These are phyloP conservation scores for Scaptomyza hsui DNA, from an alignment of 1,140 invertebrate genomes.

Conservation along the genomic window DNA sequence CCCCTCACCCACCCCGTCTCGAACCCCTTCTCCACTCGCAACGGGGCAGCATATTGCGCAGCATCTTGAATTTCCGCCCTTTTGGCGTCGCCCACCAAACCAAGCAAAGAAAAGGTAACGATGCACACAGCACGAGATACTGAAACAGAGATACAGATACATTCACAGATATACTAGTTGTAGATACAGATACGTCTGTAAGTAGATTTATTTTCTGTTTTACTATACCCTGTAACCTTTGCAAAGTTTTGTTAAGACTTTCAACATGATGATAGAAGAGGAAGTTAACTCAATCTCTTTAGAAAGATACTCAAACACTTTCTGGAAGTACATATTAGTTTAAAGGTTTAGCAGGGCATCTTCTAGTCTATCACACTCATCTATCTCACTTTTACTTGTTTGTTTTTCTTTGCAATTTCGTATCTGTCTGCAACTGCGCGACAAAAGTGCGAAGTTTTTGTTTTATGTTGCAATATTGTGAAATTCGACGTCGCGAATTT, in stretches of 20 bases:
- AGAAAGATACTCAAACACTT: too few relatives aligned
- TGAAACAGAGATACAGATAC: constrained; percentile 16
- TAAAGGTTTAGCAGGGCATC: neutral
- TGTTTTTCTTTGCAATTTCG: constrained; percentile 5
- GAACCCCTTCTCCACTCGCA: neutral
- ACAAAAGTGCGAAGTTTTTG: constrained; percentile 51
- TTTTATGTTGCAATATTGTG: constrained; percentile 62
- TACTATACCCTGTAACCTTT: neutral
- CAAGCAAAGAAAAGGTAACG: constrained; percentile 47
- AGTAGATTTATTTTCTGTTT: constrained; percentile 37
- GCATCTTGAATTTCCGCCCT: constrained; percentile 71
- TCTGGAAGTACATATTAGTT: too few relatives aligned
- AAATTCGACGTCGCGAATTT: constrained; percentile 67
- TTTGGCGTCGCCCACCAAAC: constrained; percentile 41
- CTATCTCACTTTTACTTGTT: neutral
- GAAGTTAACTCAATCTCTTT: too few relatives aligned
- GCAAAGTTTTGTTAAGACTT: neutral
- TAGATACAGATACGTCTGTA: constrained; percentile 15
- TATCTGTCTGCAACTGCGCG: constrained; percentile 42
- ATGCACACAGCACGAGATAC: constrained; percentile 31
- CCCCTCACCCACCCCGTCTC: neutral
- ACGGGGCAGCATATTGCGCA: constrained; percentile 60
- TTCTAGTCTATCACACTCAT: neutral
- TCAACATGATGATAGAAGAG: neutral
- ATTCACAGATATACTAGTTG: constrained; percentile 9